Percentiles rank a stretch among this genome's conserved stretches.
These are phyloP conservation scores for Drosophila percnosoma DNA, from an alignment of 2,888 invertebrate genomes.

Conservation along the genomic window DNA sequence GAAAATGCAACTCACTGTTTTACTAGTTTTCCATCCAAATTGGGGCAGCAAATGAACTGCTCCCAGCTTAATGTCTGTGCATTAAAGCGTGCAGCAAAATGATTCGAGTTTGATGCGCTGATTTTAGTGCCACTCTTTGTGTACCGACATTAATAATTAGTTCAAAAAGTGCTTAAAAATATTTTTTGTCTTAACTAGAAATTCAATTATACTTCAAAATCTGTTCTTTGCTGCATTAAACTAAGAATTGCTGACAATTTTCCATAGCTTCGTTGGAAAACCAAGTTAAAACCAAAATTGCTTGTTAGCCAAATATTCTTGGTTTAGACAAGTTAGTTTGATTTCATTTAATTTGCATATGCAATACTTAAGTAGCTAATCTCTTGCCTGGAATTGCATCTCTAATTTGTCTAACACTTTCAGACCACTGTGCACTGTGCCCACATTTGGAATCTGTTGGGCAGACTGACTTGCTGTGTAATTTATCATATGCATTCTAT, in stretches of 20 bases:
- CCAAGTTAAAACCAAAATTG: not conserved
- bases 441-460: slow-evolving; percentile 37
- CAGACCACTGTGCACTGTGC: slow-evolving; percentile 46
- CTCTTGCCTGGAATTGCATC: not conserved
- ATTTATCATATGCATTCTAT: slow-evolving; percentile 67
- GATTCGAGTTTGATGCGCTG: not conserved
- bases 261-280: not conserved
- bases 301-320: not conserved
- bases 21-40: slow-evolving; percentile 24
- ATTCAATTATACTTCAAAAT: not conserved
- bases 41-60: slow-evolving; percentile 34
- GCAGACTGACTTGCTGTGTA: slow-evolving; percentile 35
- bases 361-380: not conserved
- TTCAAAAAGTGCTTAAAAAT: not conserved
- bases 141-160: not conserved
- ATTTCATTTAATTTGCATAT: not conserved
- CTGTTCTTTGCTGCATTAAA: no score
- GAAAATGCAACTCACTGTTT: slow-evolving; percentile 40
- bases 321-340: not conserved
- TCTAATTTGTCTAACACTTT: not conserved
- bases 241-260: not conserved
- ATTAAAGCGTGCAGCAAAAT: slow-evolving; percentile 36
- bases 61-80: slow-evolving; percentile 6
- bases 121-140: not conserved
- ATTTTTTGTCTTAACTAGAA: not conserved